Evolutionary conservation across 23 tunicate genomes (phyloP).

Genomic region (Trididemnum miniatum): DNA sequence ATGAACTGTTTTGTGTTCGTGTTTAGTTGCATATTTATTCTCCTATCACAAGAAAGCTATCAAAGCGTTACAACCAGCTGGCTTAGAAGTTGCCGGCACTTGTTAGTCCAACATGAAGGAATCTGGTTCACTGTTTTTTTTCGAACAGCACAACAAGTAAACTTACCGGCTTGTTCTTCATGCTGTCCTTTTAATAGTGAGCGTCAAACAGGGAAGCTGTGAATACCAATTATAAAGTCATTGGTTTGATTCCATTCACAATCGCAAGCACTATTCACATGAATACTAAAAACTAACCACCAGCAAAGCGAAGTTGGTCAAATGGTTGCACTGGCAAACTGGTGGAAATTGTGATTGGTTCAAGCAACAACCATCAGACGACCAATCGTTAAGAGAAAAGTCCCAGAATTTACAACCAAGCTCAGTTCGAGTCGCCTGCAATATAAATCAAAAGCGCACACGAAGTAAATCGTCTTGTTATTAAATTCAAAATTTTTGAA

Average conservation of each 20-base stretch:
- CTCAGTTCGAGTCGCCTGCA: constrained; percentile 30
- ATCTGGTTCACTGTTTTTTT: neutral
- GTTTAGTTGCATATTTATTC: no score
- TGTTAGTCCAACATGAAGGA: neutral
- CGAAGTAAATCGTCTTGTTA: no score
- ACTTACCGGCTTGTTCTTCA: no score
- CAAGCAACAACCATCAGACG: constrained; percentile 53
- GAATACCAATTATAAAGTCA: no score
- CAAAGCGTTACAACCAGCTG: neutral
- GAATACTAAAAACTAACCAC: constrained; percentile 51
- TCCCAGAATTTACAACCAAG: constrained; percentile 49
- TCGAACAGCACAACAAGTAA: no score
- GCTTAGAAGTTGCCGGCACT: no score
- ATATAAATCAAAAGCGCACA: neutral
- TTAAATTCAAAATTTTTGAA: neutral
- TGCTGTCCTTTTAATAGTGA: no score
- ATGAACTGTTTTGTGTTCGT: no score
- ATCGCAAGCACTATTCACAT: no score
- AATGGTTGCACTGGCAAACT: constrained; percentile 63
- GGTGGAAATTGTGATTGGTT: constrained; percentile 41
- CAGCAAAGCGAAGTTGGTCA: constrained; percentile 58
- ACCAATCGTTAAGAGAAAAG: constrained; percentile 29
- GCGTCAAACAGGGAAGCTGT: neutral
- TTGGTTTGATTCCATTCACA: no score
- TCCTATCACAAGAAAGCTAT: neutral